Percentiles rank a stretch among this genome's conserved stretches.
phyloP scores from a whole-genome alignment of 2,888 invertebrate species.

The Sarcophaga caerulescens region DNA sequence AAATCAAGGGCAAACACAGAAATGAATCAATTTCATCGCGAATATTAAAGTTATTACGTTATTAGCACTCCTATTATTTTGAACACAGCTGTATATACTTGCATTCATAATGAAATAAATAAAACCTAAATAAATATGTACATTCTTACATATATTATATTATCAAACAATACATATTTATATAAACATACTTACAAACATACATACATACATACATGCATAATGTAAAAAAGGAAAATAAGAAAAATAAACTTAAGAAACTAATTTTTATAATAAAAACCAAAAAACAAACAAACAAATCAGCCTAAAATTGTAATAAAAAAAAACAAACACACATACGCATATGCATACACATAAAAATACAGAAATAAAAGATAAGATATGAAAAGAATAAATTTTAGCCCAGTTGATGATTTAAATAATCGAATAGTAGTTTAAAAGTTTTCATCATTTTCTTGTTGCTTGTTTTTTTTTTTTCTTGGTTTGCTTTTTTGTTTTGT shows the following conservation, averaged over 20 bases:
- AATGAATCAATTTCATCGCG: too few relatives aligned
- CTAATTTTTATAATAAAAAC: slow-evolving; percentile 39
- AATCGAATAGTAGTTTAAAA: background rate
- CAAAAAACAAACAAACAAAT: background rate
- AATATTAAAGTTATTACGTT: too few relatives aligned
- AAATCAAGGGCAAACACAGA: too few relatives aligned
- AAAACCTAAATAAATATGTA: slow-evolving; percentile 24
- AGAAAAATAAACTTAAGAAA: slow-evolving; percentile 18
- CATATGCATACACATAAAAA: background rate
- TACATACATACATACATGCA: background rate
- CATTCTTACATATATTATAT: background rate
- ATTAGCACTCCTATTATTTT: too few relatives aligned
- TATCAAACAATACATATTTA: slow-evolving; percentile 9
- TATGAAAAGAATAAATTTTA: background rate
- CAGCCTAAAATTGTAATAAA: slow-evolving; percentile 31
- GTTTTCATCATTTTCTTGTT: background rate
- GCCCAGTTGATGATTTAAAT: slow-evolving; percentile 24
- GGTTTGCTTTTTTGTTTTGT: background rate
- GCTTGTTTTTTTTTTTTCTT: background rate
- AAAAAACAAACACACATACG: background rate
- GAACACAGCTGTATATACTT: too few relatives aligned
- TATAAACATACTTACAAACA: background rate
- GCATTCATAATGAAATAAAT: slow-evolving; percentile 28
- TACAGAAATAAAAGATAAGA: background rate
- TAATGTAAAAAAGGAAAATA: slow-evolving; percentile 14